These are phyloP conservation scores for Allobates femoralis DNA, from an alignment of 2,797 vertebrate genomes.

Conservation along the genomic window DNA sequence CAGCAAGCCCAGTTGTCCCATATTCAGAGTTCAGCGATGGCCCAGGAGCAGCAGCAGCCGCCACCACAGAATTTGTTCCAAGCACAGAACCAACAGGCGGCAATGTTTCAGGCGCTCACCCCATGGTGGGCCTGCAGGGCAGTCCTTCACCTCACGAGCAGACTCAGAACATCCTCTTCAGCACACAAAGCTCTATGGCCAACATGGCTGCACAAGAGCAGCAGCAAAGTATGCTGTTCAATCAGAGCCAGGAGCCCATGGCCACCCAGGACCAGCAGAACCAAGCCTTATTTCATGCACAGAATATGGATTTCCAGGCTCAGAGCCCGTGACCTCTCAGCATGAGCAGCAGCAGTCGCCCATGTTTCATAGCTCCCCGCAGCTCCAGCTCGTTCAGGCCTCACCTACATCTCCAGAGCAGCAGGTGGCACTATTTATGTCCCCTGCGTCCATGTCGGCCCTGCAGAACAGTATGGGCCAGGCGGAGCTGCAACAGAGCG, in stretches of 20 bases:
- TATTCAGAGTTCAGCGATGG: conserved; percentile 83
- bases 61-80: conserved; percentile 78
- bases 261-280: conserved; percentile 86
- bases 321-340: conserved; percentile 80
- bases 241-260: conserved; percentile 82
- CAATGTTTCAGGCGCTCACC: conserved; percentile 78
- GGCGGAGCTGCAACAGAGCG: conserved; percentile 87
- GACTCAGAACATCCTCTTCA: conserved; percentile 85
- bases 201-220: conserved; percentile 75
- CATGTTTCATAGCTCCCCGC: conserved; percentile 92
- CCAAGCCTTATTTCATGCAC: conserved; percentile 87
- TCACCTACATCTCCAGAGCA: conserved; percentile 82
- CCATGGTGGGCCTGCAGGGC: conserved; percentile 77
- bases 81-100: conserved; percentile 77
- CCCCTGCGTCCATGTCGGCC: conserved; percentile 89
- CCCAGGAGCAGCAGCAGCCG: conserved; percentile 75
- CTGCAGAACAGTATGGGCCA: conserved; percentile 85
- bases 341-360: conserved; percentile 82
- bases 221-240: conserved; percentile 86
- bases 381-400: conserved; percentile 89
- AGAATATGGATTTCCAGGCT: conserved; percentile 91
- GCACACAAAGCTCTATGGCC: conserved; percentile 79
- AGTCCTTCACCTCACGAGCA: conserved; percentile 80
- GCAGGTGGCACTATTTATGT: conserved; percentile 90
- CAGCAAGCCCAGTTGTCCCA: conserved; percentile 86